Base-by-base conservation (phyloP, 2,797 vertebrate species). In the Oceanodroma leucorhoa region DNA sequence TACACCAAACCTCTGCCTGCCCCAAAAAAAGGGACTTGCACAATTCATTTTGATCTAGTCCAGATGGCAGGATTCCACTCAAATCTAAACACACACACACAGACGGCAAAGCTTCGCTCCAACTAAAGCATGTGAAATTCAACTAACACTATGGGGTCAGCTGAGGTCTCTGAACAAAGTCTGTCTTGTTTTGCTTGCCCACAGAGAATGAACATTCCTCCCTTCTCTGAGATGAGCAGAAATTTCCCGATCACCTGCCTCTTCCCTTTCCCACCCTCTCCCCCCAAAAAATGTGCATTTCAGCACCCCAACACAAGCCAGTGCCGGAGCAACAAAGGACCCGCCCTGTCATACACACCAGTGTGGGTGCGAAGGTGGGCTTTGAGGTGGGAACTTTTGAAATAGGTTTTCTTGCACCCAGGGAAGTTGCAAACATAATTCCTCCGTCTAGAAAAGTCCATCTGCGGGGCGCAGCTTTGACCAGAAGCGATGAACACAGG, bases 381-480 rank as follows among this genome's bases (percentile, higher is more conserved):
- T 97, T 99, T 99, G 88, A 99, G 99, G 95, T 99, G 99, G 5
- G 99, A 99, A 65, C 99, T 99, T 97, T 99, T 99, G 97, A 99
- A 99, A 96, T 99, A 99, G 4, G 99, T 99, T 97, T 99, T 99
- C 96, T 98, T 99, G 97, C 99, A 99, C 70, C 99, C 99, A 0
- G 98, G 98, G 79, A 99, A 99, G 97, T 95, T 98, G 87, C 99
- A 99, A 48, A 99, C 96, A 0, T 99, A 99, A 96, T 99, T 99
- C 10, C 99, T 98, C 51, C 99, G 97, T 80, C 99, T 98, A 34
- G 98, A 99, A 89, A 99, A 99, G 97, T 99, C 99, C 38, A 98
- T 92, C 96, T 99, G 98, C 30, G 98, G 97, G 32, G 96, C 4
- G 2, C 98, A 96, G 93, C 96, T 98, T 93, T 98, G 98, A 66